Evolutionary conservation across 1,140 invertebrate species (phyloP).

Genomic region (Tetramorium simillimum): DNA sequence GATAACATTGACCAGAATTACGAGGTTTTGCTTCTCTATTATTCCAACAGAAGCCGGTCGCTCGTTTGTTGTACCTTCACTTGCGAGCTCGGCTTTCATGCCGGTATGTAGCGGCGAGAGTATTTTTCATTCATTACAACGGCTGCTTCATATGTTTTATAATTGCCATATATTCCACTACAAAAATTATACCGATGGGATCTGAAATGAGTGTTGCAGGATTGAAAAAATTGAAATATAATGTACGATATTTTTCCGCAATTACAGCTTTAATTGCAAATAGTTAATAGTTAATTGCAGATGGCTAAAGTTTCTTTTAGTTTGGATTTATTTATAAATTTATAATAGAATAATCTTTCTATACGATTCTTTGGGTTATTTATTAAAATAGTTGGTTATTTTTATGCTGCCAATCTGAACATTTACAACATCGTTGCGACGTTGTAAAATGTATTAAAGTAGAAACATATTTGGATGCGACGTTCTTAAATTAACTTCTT

Average conservation of each 20-base stretch:
- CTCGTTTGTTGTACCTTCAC: constrained; percentile 62
- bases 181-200: constrained; percentile 42
- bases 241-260: not conserved
- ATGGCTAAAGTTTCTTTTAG: not conserved
- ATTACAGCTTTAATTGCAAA: constrained; percentile 21
- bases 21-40: constrained; percentile 76
- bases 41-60: constrained; percentile 72
- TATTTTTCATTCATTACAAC: constrained; percentile 69
- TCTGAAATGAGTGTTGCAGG: not conserved
- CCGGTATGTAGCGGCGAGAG: constrained; percentile 41
- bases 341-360: not conserved
- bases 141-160: constrained; percentile 50
- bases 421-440: too few relatives aligned
- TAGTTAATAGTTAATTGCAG: not conserved
- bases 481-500: constrained; percentile 2
- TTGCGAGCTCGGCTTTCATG: constrained; percentile 44
- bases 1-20: constrained; percentile 77
- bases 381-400: constrained; percentile 1
- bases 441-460: not conserved
- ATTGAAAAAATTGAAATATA: constrained; percentile 21
- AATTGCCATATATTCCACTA: constrained; percentile 43
- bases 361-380: not conserved
- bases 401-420: not conserved
- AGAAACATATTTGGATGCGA: not conserved
- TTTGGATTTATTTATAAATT: not conserved